Conservation (phyloP, 30 jellyfish, hydroid and myxozoan species). For the Aurelia sp. region DNA sequence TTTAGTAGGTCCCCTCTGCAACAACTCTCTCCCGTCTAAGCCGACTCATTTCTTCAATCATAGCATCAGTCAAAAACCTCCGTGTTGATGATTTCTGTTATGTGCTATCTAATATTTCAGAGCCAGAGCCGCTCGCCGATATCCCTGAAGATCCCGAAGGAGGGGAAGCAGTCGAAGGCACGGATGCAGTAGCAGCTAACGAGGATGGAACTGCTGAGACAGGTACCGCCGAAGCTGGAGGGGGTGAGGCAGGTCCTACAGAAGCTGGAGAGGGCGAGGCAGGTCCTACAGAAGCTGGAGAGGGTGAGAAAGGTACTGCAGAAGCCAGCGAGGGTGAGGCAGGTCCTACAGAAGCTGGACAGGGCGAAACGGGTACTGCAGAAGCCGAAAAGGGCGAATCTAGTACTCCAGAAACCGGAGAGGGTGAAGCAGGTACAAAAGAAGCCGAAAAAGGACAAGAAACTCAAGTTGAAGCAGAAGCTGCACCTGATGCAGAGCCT, state of each 20-base stretch:
- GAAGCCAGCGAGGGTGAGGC: neutral
- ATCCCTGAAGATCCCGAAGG: neutral
- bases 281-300: neutral
- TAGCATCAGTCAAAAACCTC: too few species aligned
- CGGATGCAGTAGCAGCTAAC: neutral
- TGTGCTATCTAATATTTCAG: neutral
- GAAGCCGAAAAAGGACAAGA: too few species aligned
- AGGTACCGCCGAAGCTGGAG: neutral
- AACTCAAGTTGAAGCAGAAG: too few species aligned
- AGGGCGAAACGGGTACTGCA: too few species aligned
- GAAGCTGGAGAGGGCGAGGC: conserved; percentile 2
- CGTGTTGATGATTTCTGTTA: neutral
- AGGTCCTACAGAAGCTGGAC: too few species aligned
- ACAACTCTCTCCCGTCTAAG: too few species aligned
- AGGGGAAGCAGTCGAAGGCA: neutral
- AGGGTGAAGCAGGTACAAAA: too few species aligned
- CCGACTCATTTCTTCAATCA: too few species aligned
- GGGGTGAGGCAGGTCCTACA: neutral
- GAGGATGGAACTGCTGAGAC: neutral
- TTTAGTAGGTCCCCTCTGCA: too few species aligned
- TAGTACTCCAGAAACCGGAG: too few species aligned
- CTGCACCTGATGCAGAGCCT: too few species aligned
- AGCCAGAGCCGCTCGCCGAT: neutral
- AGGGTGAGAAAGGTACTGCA: neutral
- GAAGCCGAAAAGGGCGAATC: too few species aligned